Evolutionary conservation across 2,797 vertebrate species (phyloP).

Genomic region (Sebastes diaconus): DNA sequence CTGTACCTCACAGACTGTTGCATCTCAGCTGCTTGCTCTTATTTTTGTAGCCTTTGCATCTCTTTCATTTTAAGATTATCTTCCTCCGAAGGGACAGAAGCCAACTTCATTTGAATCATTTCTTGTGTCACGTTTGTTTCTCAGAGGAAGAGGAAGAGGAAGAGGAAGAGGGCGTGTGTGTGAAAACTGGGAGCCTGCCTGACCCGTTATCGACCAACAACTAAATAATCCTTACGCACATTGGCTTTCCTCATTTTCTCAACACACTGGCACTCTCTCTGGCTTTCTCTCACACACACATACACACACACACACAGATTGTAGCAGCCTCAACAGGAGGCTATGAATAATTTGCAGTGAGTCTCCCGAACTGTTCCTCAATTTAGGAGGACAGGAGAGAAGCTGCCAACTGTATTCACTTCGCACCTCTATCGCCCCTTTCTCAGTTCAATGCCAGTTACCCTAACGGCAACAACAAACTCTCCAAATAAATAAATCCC

Average conservation of each 20-base stretch:
- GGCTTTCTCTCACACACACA: background rate
- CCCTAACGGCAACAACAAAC: background rate
- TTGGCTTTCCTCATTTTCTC: slow-evolving; percentile 40
- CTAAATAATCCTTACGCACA: slow-evolving; percentile 48
- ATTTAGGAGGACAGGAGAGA: slow-evolving; percentile 30
- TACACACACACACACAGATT: slow-evolving; percentile 1
- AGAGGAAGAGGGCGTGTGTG: slow-evolving; percentile 4
- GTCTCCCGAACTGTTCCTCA: slow-evolving; percentile 45
- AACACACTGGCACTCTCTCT: background rate
- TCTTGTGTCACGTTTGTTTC: background rate
- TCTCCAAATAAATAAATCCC: background rate
- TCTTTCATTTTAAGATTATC: slow-evolving; percentile 24
- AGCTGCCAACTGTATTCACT: slow-evolving; percentile 30
- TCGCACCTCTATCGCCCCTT: background rate
- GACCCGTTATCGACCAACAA: slow-evolving; percentile 52
- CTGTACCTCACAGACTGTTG: background rate
- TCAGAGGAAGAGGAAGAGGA: slow-evolving; percentile 21
- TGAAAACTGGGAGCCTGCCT: background rate
- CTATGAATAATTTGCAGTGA: slow-evolving; percentile 71
- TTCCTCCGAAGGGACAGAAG: background rate
- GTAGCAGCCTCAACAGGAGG: slow-evolving; percentile 47
- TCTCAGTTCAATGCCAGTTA: background rate
- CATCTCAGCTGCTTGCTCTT: background rate
- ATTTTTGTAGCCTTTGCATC: background rate
- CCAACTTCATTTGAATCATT: slow-evolving; percentile 17